These are phyloP conservation scores for Zonotrichia albicollis DNA, from an alignment of 2,797 vertebrate genomes.

Conservation along the genomic window DNA sequence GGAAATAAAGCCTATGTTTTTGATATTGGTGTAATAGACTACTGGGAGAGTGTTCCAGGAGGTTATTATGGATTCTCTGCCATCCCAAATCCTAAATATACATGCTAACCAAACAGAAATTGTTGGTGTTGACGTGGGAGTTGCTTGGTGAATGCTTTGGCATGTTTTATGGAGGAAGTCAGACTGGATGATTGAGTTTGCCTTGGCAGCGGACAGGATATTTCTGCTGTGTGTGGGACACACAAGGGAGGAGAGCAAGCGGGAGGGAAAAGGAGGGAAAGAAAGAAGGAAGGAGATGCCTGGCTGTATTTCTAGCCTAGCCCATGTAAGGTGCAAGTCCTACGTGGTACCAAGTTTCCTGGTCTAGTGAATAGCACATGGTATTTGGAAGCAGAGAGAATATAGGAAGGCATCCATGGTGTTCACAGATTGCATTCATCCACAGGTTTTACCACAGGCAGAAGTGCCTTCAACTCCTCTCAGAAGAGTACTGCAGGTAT, in stretches of 20 bases:
- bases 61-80: background rate
- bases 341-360: background rate
- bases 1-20: background rate
- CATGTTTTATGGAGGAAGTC: conserved; percentile 39
- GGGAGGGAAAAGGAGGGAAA: background rate
- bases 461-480: background rate
- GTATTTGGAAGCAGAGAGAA: background rate
- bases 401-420: background rate
- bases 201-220: background rate
- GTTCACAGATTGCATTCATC: background rate
- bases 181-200: conserved; percentile 50
- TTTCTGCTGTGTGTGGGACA: conserved; percentile 35
- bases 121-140: conserved; percentile 28
- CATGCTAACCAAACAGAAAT: conserved; percentile 12
- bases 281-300: background rate
- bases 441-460: background rate
- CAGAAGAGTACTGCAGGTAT: background rate
- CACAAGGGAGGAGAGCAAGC: background rate
- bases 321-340: background rate
- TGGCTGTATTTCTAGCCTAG: background rate
- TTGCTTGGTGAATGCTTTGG: conserved; percentile 33
- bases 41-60: background rate
- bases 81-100: conserved; percentile 15
- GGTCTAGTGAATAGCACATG: background rate
- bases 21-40: background rate